These are phyloP conservation scores for Coptotermes formosanus DNA, from an alignment of 1,140 invertebrate genomes.

Conservation along the genomic window DNA sequence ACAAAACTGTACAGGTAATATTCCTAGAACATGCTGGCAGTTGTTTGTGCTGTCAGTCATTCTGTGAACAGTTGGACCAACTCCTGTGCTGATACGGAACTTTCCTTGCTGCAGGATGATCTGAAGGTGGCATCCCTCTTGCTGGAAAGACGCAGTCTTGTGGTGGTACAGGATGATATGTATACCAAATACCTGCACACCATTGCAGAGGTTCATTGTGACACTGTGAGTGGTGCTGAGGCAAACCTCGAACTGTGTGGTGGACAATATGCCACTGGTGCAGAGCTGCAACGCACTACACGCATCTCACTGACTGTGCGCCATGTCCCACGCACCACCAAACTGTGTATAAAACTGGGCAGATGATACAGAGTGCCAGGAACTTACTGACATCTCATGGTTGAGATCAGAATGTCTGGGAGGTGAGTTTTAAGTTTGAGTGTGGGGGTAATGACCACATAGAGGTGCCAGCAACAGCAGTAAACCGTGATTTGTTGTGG, in stretches of 20 bases:
- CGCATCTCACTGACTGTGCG: constrained; percentile 91
- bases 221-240: constrained; percentile 63
- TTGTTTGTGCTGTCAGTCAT: no score
- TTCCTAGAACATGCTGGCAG: no score
- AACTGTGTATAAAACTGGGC: constrained; percentile 66
- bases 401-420: no score
- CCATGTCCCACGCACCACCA: constrained; percentile 87
- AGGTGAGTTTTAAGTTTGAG: no score
- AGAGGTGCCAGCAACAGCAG: no score
- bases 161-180: constrained; percentile 80
- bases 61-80: no score
- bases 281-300: constrained; percentile 62
- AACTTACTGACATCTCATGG: no score
- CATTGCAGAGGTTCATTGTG: constrained; percentile 74
- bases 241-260: constrained; percentile 67
- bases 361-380: constrained; percentile 34
- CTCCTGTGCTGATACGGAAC: no score
- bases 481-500: no score
- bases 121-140: constrained; percentile 56
- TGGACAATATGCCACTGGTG: constrained; percentile 52
- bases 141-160: constrained; percentile 82
- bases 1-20: no score
- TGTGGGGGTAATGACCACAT: no score
- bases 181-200: constrained; percentile 87
- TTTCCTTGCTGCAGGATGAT: not conserved